Percentiles rank a stretch among this genome's conserved stretches.
Conservation (phyloP, 2,113 vertebrate species). For the Egretta garzetta region DNA sequence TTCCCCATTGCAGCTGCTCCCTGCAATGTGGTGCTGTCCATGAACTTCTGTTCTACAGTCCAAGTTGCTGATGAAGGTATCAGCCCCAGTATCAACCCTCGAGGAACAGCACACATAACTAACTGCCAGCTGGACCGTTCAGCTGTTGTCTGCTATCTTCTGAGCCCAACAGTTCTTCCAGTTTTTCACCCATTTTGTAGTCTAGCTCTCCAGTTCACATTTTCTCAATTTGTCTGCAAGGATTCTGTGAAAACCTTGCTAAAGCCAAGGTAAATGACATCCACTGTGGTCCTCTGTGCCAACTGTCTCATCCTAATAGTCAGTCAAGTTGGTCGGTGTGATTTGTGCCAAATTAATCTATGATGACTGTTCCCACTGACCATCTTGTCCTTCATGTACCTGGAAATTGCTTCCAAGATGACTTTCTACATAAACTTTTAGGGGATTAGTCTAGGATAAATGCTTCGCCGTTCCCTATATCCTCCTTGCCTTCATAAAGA, state of each 20-base stretch:
- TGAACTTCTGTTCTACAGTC: neutral
- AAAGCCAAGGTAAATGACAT: neutral
- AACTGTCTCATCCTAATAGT: neutral
- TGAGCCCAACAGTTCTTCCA: neutral
- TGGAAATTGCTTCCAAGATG: neutral
- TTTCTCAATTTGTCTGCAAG: neutral
- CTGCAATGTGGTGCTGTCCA: rapidly evolving
- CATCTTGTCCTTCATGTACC: neutral
- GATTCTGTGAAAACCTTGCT: neutral
- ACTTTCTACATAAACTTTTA: neutral
- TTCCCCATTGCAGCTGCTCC: neutral
- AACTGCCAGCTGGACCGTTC: neutral
- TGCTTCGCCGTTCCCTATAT: neutral
- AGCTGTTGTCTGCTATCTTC: neutral
- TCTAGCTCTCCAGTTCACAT: neutral
- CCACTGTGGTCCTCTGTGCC: neutral
- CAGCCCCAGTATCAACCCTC: neutral
- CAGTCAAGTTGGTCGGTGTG: neutral
- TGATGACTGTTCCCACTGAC: neutral
- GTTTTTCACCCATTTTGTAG: neutral
- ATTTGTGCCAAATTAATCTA: neutral
- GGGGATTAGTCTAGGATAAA: neutral
- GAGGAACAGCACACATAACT: neutral
- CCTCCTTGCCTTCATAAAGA: neutral
- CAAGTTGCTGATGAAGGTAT: neutral